Evolutionary conservation across 2,888 invertebrate species (phyloP).

Genomic region (Synergus laeviventris): DNA sequence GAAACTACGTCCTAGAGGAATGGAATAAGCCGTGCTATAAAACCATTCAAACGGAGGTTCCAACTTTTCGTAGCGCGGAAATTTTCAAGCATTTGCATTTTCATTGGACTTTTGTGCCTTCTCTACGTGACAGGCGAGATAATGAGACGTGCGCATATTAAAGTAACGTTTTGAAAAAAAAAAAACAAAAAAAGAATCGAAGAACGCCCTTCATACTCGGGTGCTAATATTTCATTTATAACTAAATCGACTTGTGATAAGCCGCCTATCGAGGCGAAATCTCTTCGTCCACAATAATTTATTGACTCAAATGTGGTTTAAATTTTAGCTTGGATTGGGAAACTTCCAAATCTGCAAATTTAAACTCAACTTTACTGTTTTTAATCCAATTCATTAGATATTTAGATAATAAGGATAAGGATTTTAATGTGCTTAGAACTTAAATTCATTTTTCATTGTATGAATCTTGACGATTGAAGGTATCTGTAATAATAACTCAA

Average conservation of each 20-base stretch:
- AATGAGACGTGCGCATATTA: slow-evolving; percentile 38
- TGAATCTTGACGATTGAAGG: too few species aligned
- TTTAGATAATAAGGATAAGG: too few species aligned
- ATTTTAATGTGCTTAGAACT: too few species aligned
- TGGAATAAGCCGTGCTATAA: slow-evolving; percentile 34
- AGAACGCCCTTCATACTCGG: slow-evolving; percentile 27
- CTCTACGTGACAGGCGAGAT: slow-evolving; percentile 39
- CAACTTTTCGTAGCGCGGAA: neutral
- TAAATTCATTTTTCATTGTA: too few species aligned
- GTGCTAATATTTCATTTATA: slow-evolving; percentile 36
- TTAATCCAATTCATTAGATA: neutral
- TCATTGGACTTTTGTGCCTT: slow-evolving; percentile 21
- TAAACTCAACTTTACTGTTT: neutral
- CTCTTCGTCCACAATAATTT: slow-evolving; percentile 27
- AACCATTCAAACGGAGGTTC: slow-evolving; percentile 10
- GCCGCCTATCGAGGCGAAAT: slow-evolving; percentile 27
- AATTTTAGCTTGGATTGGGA: slow-evolving; percentile 1
- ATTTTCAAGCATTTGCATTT: slow-evolving; percentile 39
- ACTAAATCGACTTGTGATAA: slow-evolving; percentile 33
- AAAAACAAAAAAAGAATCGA: neutral
- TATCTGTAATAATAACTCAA: too few species aligned
- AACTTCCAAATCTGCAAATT: slow-evolving; percentile 22
- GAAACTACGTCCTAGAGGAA: slow-evolving; percentile 24
- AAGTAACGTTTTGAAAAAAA: neutral
- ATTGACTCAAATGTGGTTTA: slow-evolving; percentile 11